Conservation (phyloP, 2,888 invertebrate species). For the Timandra comae region DNA sequence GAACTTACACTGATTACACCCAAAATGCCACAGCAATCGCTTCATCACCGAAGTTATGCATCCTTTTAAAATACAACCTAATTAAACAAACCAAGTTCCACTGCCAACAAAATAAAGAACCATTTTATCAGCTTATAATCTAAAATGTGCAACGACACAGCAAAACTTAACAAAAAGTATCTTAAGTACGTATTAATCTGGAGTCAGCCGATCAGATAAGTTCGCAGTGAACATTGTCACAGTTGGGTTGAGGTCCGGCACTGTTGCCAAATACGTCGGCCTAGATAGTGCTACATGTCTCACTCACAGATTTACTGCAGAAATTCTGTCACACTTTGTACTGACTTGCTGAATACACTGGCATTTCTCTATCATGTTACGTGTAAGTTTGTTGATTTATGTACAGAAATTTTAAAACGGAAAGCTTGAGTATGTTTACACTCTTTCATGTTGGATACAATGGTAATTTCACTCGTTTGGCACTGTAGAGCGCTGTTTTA, state of each 20-base stretch:
- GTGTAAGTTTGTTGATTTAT: slow-evolving; percentile 39
- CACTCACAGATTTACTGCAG: slow-evolving; percentile 49
- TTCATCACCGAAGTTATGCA: slow-evolving; percentile 5
- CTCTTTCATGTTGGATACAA: too few relatives aligned
- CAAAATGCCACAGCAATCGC: too few relatives aligned
- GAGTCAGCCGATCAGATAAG: slow-evolving; percentile 44
- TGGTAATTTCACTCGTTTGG: too few relatives aligned
- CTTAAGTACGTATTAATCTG: slow-evolving; percentile 44
- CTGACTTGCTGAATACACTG: slow-evolving; percentile 8
- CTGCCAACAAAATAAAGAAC: background rate
- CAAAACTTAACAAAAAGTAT: slow-evolving; percentile 16
- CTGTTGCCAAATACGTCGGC: slow-evolving; percentile 71
- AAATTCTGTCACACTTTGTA: slow-evolving; percentile 44
- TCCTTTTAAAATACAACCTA: background rate
- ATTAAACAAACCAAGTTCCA: too few relatives aligned
- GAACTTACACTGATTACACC: too few relatives aligned
- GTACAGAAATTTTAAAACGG: slow-evolving; percentile 10
- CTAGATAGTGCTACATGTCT: slow-evolving; percentile 42
- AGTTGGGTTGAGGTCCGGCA: slow-evolving; percentile 55
- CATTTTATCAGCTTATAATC: slow-evolving; percentile 3
- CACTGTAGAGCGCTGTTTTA: too few relatives aligned
- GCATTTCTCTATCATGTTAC: slow-evolving; percentile 7
- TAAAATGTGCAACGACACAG: slow-evolving; percentile 1
- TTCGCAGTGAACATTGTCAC: slow-evolving; percentile 48
- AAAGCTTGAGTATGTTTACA: too few relatives aligned